Evolutionary conservation across 2,113 vertebrate genomes (phyloP).

Genomic region (Psilopogon haemacephalus): DNA sequence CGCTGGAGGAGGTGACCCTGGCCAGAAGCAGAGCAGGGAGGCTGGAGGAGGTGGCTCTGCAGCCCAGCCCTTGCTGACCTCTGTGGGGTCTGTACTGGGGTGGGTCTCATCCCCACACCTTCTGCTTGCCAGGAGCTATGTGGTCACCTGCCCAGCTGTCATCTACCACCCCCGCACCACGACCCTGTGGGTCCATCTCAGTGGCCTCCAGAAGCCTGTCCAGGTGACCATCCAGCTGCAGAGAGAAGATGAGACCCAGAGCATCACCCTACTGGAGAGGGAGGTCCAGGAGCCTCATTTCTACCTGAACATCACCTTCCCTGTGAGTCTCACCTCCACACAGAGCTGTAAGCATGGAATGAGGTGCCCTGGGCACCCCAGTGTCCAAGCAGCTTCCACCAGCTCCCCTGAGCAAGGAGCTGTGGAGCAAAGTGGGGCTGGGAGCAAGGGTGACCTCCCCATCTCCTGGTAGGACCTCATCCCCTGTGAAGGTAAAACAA

Average conservation of each 20-base stretch:
- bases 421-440: neutral
- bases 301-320: slow-evolving; percentile 8
- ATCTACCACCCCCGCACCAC: neutral
- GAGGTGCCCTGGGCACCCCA: neutral
- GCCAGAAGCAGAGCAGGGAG: neutral
- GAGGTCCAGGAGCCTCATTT: neutral
- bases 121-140: neutral
- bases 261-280: neutral
- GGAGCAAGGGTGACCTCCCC: neutral
- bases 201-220: neutral
- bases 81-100: neutral
- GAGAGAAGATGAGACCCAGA: fast-evolving
- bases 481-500: no score
- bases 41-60: neutral
- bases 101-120: neutral
- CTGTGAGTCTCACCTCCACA: neutral
- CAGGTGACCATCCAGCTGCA: neutral
- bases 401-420: neutral
- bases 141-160: slow-evolving; percentile 8
- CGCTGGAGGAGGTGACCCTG: neutral
- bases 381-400: neutral
- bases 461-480: neutral
- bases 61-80: neutral
- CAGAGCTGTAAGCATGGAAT: fast-evolving
- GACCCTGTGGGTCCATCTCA: slow-evolving; percentile 26